Evolutionary conservation across 2,888 invertebrate species (phyloP), one percentile per base, ranked within the genome.

Genomic region (Elysia crispata): DNA sequence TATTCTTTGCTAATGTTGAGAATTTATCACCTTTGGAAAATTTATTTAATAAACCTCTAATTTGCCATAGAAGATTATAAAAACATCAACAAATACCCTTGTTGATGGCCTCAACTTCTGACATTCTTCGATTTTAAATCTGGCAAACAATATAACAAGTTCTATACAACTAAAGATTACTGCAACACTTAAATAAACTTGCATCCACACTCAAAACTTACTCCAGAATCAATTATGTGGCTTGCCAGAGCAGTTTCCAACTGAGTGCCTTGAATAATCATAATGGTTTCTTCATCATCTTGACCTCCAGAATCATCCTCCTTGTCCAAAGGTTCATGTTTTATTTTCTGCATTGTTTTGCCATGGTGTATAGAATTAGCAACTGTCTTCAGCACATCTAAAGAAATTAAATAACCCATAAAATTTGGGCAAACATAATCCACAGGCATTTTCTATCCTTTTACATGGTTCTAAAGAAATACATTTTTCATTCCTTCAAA

Each of bases 231-330:
- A 20, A 81, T 75, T 1, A 78, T 69, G 64, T 81, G 76, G 31
- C 60, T 79, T 6, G 76, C 76, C 23, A 79, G 76, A 11, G 82
- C 69, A 13, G 82, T 76, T 23, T 84, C 85, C 15, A 84, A 33
- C 20, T 84, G 82, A 67, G 88, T 88, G 67, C 89, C 88, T 54
- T 89, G 88, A 33, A 89, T 89, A 30, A 90, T 89, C 88, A 90
- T 89, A 78, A 90, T 89, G 62, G 88, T 87, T 69, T 88, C 84
- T 31, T 87, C 87, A 15, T 86, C 74, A 1, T 85, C 84, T 25
- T 85, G 86, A 1, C 85, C 85, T 8, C 72, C 77, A 23, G 76
- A n/a, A 60, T n/a, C 20, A 18, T 60, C 62, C 0, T 62, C 80
- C 62, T 80, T 72, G 0, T 28, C 64, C 25, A 76, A 33, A 23